A percentile compares a stretch with the other conserved stretches of the same genome.
These are phyloP conservation scores for Lates calcarifer DNA, from an alignment of 2,113 vertebrate species.

Conservation along the genomic window DNA sequence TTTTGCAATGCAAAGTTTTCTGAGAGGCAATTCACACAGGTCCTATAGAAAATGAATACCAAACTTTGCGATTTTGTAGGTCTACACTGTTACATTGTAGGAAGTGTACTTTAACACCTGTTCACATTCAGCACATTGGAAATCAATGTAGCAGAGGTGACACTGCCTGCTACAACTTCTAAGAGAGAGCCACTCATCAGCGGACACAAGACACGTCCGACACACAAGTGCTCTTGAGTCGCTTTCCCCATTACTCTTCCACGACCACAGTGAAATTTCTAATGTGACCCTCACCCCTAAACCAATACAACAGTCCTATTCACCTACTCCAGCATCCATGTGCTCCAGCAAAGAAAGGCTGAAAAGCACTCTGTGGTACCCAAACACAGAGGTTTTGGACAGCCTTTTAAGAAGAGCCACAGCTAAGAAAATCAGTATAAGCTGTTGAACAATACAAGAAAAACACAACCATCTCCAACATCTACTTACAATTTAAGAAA, in stretches of 20 bases:
- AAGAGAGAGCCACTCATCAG: too few relatives aligned
- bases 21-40: background rate
- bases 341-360: background rate
- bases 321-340: conserved; percentile 20
- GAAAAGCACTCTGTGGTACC: background rate
- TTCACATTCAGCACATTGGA: too few relatives aligned
- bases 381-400: conserved; percentile 1
- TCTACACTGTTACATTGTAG: too few relatives aligned
- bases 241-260: conserved; percentile 18
- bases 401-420: background rate
- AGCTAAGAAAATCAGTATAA: background rate
- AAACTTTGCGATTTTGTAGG: too few relatives aligned
- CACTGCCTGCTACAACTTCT: too few relatives aligned
- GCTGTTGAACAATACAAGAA: background rate
- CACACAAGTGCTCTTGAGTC: too few relatives aligned
- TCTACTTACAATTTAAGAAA: conserved; percentile 20
- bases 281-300: conserved; percentile 22
- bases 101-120: too few relatives aligned
- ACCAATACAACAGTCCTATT: background rate
- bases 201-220: too few relatives aligned
- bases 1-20: background rate
- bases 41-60: too few relatives aligned
- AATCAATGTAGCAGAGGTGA: too few relatives aligned
- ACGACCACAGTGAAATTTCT: conserved; percentile 31
- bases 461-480: conserved; percentile 15